Conservation (phyloP, 2,888 invertebrate genomes). For the Junonia oenone region DNA sequence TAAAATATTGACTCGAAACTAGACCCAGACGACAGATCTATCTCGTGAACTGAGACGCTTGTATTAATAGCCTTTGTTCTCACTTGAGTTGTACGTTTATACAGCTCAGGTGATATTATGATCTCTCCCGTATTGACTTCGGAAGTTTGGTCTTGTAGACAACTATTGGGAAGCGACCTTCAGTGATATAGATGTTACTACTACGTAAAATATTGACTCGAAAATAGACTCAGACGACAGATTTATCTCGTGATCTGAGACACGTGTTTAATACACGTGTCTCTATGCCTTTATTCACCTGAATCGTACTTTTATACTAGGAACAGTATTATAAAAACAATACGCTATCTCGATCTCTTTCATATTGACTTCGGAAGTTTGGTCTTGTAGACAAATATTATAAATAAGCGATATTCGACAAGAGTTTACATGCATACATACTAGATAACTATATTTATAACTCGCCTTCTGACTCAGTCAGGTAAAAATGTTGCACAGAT, state of each 20-base stretch:
- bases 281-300: conserved; percentile 4
- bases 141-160: background rate
- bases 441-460: background rate
- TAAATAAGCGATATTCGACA: too few relatives aligned
- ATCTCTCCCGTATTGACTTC: too few relatives aligned
- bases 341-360: background rate
- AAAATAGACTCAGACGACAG: conserved; percentile 38
- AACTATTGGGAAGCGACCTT: background rate
- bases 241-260: conserved; percentile 29
- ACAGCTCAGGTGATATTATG: background rate
- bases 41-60: conserved; percentile 28
- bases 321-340: too few relatives aligned
- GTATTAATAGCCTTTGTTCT: conserved; percentile 6
- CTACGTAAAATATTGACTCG: conserved; percentile 54
- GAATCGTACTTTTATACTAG: background rate
- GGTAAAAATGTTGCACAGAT: too few relatives aligned
- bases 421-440: too few relatives aligned
- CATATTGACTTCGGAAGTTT: background rate
- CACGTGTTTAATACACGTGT: conserved; percentile 2
- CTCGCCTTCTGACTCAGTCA: too few relatives aligned
- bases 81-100: background rate
- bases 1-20: conserved; percentile 54
- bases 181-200: too few relatives aligned
- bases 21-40: conserved; percentile 33
- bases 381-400: background rate